Evolutionary conservation across 2,797 vertebrate species (phyloP), one percentile per base, ranked within the genome.

Genomic region (Moxostoma hubbsi): DNA sequence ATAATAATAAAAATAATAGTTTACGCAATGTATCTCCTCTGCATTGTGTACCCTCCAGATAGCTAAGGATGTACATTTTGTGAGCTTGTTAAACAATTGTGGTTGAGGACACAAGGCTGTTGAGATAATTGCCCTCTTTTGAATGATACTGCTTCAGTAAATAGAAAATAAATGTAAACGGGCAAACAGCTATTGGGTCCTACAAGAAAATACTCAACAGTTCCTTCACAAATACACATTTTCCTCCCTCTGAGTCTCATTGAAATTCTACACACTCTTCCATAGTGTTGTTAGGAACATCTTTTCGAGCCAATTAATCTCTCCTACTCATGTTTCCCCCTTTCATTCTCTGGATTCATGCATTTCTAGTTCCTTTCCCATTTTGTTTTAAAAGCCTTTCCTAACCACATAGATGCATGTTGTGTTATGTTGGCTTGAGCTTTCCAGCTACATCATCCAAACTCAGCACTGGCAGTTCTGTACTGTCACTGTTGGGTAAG

Each of bases 291-390:
- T 82, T 84, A 80, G 73, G 69, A 79, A 80, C 68, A 69, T 80
- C 69, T 80, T 84, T 81, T 73, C 71, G 77, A 85, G 77, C 81
- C 81, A 85, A 80, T 82, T 85, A 85, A 74, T 85, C 72, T 71
- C 65, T 79, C 58, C 63, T 78, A 69, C 63, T 78, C 70, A 72
- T 75, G 75, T 85, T 77, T 74, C 75, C 81, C 70, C 65, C 63
- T 69, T 62, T 78, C 59, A 63, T 76, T 75, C 49, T 50, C 62
- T 78, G 12, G 8, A 61, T 73, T 75, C 74, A 82, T 63, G 16
- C 64, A 74, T 82, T 82, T 75, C 55, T 63, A 62, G 58, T 77
- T 72, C 54, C 65, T 47, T 36, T 54, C 58, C 73, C 49, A 58
- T 75, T 71, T 66, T 53, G 47, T 72, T 70, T 67, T 72, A 64